A percentile compares a stretch with the other conserved stretches of the same genome.
Evolutionary conservation across 2,888 invertebrate genomes (phyloP).

Genomic region (Drosophila pseudotakahashii): DNA sequence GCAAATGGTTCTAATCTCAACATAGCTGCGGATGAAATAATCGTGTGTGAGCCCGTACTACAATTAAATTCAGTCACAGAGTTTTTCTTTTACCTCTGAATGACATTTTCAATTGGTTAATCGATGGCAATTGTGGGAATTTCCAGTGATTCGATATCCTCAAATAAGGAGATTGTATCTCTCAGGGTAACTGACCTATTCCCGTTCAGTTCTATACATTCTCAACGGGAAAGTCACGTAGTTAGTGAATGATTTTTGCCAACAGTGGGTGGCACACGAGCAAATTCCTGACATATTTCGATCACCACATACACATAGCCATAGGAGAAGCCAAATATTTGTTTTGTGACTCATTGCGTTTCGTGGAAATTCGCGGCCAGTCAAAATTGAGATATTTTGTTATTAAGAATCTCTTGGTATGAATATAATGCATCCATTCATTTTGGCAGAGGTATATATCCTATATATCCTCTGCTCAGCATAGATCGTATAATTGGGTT

Average conservation of each 20-base stretch:
- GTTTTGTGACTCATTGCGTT: conserved; percentile 44
- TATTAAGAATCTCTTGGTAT: conserved; percentile 31
- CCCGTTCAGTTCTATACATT: conserved; percentile 8
- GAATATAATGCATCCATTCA: conserved; percentile 38
- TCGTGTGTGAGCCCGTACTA: background rate
- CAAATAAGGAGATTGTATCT: conserved; percentile 7
- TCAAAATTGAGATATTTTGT: conserved; percentile 41
- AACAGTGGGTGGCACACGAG: conserved; percentile 51
- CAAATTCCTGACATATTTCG: conserved; percentile 50
- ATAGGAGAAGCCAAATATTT: conserved; percentile 1
- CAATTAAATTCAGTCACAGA: background rate
- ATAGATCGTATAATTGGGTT: conserved; percentile 27
- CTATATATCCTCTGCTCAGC: conserved; percentile 26
- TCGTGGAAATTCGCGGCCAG: conserved; percentile 51
- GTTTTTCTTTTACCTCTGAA: background rate
- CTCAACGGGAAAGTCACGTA: conserved; percentile 26
- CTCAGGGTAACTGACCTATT: conserved; percentile 40
- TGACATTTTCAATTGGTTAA: conserved; percentile 16
- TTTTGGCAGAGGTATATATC: conserved; percentile 5
- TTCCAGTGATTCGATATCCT: conserved; percentile 13
- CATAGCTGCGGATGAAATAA: conserved; percentile 12
- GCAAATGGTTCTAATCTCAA: conserved; percentile 10
- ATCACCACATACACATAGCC: conserved; percentile 6
- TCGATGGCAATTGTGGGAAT: conserved; percentile 15
- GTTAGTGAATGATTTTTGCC: conserved; percentile 41